Evolutionary conservation across 2,888 invertebrate species (phyloP).

Genomic region (Eilema griseolum): DNA sequence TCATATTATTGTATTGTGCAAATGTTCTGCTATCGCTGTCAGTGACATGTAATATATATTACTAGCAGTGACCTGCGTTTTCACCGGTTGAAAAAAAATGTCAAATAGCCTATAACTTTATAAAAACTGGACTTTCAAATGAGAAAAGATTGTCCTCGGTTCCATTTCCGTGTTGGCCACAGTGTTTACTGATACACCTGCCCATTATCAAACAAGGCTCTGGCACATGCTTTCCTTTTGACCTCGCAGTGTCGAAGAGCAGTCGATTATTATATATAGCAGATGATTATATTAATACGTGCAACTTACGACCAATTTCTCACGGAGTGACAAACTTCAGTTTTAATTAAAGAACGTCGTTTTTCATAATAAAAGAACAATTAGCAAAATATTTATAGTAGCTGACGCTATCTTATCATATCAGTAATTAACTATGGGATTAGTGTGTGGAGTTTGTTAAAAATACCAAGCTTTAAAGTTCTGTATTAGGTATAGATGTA

Average conservation of each 20-base stretch:
- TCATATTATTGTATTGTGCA: slow-evolving; percentile 14
- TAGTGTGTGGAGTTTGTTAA: too few relatives aligned
- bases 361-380: slow-evolving; percentile 53
- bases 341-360: slow-evolving; percentile 44
- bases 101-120: too few relatives aligned
- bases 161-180: too few relatives aligned
- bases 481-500: not conserved
- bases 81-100: not conserved
- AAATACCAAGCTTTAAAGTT: too few relatives aligned
- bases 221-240: too few relatives aligned
- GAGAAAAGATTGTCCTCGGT: too few relatives aligned
- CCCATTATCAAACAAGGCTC: too few relatives aligned
- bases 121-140: too few relatives aligned
- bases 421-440: slow-evolving; percentile 16
- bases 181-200: too few relatives aligned
- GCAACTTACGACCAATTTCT: not conserved
- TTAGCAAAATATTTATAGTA: slow-evolving; percentile 45
- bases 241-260: too few relatives aligned
- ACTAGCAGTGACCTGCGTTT: not conserved
- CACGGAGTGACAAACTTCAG: slow-evolving; percentile 19
- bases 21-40: slow-evolving; percentile 7
- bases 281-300: not conserved
- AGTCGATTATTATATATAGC: too few relatives aligned
- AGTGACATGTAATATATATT: slow-evolving; percentile 18
- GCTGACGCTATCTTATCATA: slow-evolving; percentile 40